phyloP scores from a whole-genome alignment of 1,140 invertebrate species.

The Gryllus bimaculatus region DNA sequence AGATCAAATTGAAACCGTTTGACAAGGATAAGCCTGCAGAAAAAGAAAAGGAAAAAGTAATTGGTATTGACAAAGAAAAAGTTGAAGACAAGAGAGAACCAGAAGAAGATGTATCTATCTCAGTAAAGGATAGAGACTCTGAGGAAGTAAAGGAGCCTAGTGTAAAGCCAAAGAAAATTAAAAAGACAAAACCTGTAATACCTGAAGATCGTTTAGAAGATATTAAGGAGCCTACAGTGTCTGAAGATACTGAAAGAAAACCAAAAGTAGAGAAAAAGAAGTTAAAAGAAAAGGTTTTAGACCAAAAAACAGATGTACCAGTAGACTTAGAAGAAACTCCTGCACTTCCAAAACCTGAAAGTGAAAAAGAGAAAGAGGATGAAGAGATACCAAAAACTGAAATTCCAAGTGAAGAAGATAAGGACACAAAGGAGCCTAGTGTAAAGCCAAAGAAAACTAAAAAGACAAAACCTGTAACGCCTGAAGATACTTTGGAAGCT shows the following conservation, averaged over 20 bases:
- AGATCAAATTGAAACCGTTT: constrained; percentile 19
- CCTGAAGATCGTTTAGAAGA: neutral
- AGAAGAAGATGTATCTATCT: constrained; percentile 15
- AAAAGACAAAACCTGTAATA: constrained; percentile 19
- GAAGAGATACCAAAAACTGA: constrained; percentile 4
- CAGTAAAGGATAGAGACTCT: constrained; percentile 15
- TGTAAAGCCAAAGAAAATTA: constrained; percentile 15
- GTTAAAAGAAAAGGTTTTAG: constrained; percentile 9
- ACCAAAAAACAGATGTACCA: constrained; percentile 12
- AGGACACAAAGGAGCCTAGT: constrained; percentile 16
- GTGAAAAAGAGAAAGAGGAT: neutral
- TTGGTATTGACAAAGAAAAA: constrained; percentile 9
- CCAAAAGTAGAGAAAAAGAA: neutral
- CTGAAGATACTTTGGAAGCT: neutral
- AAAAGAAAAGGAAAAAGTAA: constrained; percentile 20
- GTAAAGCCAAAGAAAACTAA: constrained; percentile 15
- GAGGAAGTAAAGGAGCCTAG: constrained; percentile 16
- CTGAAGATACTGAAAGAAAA: neutral
- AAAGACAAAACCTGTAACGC: constrained; percentile 19
- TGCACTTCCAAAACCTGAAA: neutral
- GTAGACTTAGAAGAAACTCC: constrained; percentile 23
- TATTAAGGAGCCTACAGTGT: neutral
- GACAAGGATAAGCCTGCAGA: constrained; percentile 15
- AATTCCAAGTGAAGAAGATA: constrained; percentile 9
- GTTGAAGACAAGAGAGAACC: constrained; percentile 11